Percentiles rank a stretch among this genome's conserved stretches.
Evolutionary conservation across 2,797 vertebrate genomes (phyloP).

Genomic region (Cephalopachus bancanus): DNA sequence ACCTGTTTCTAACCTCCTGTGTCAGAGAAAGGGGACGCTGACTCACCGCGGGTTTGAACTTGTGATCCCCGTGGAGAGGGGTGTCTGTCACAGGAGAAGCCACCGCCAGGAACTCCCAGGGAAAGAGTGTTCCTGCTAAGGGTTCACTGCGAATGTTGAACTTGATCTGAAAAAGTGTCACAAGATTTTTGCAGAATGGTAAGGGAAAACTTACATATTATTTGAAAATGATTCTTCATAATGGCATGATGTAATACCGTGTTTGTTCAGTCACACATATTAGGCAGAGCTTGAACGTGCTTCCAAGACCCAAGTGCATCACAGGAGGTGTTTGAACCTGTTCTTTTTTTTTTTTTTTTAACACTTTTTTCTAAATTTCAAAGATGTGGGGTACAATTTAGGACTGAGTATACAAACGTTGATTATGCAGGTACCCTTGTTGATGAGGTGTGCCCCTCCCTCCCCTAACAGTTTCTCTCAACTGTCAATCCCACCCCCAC

Average conservation of each 20-base stretch:
- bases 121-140: not conserved
- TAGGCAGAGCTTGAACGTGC: not conserved
- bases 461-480: too few relatives aligned
- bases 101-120: not conserved
- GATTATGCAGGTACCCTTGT: too few relatives aligned
- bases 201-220: not conserved
- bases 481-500: too few relatives aligned
- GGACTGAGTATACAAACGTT: too few relatives aligned
- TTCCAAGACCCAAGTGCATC: not conserved
- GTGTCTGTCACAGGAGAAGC: constrained; percentile 55
- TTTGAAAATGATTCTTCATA: not conserved
- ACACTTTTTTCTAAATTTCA: too few relatives aligned
- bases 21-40: constrained; percentile 50
- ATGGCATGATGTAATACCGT: not conserved
- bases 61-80: not conserved
- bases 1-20: constrained; percentile 62
- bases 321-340: not conserved
- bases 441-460: too few relatives aligned
- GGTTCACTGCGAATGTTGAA: not conserved
- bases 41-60: constrained; percentile 61
- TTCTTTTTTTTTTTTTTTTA: not conserved
- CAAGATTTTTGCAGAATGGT: not conserved
- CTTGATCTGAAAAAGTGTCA: not conserved
- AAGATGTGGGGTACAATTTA: too few relatives aligned
- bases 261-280: not conserved